Base-by-base conservation (phyloP, 1,140 invertebrate genomes). In the Bicyclus anynana region DNA sequence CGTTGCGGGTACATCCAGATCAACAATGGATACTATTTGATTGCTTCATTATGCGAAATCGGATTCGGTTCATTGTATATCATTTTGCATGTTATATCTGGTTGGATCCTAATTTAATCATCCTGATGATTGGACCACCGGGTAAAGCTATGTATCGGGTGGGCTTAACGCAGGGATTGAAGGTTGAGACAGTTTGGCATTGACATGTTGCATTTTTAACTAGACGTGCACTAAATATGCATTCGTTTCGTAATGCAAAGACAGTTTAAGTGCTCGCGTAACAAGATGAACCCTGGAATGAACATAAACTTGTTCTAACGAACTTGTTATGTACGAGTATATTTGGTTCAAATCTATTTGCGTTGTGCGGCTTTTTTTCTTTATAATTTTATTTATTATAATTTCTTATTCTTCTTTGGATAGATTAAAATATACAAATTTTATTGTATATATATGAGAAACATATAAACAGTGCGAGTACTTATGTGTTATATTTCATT, bases 101-200 rank as follows among this genome's bases (percentile, higher is more conserved):
- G 75, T 77, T 65, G 78, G 74, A 78, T 74, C 81, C 83, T 81
- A 86, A 87, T 87, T 87, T 87, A 84, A 87, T 84, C 84, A 86
- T 87, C 73, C 71, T 77, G 83, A 80, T 74, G 79, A 79, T 86
- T 84, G 84, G 84, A 87, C 84, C 84, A 87, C 84, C 84, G 74
- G 75, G 69, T 37, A 57, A 74, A 72, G 57, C 59, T 61, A 66
- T 75, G 69, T 69, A 77, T 77, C 74, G 72, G 79, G 74, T 80
- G 76, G 72, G 58, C 71, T 74, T 50, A 54, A 17, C 67, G 65
- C 68, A 47, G 46, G 63, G 69, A 73, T 74, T 77, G 70, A 77
- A 69, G 69, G 67, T 79, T 72, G 58, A 72, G 71, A 72, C 69
- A 72, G 59, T 27, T 49, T 23, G 33, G 20, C 21, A 29, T 40